Base-by-base conservation (phyloP, 2,797 vertebrate genomes). In the Botia almorhae region DNA sequence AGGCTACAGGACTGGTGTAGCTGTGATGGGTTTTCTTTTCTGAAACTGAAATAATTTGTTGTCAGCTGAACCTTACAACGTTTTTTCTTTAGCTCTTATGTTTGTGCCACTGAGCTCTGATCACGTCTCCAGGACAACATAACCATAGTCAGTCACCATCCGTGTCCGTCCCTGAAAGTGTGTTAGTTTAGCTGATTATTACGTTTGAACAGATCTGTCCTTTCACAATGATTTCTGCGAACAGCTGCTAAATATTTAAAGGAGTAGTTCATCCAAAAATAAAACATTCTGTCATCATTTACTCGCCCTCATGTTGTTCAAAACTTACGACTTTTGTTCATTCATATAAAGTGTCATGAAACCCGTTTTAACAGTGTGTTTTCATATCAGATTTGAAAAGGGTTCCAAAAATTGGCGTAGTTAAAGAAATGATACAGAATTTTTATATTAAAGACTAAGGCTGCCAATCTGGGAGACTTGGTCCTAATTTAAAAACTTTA, bases 41-140 rank as follows among this genome's bases (percentile, higher is more conserved):
- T 46, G 0, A 26, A 56, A 46, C 51, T 4, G 1, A 29, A 2
- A 61, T 29, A 0, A 14, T 63, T 36, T 64, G 16, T 23, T 64
- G 26, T 13, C 60, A 61, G 13, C 23, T 6, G 13, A 12, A 48
- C 14, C 19, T 17, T 39, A 69, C 58, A 68, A 74, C 74, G 61
- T 73, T 56, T 64, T 21, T 51, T 2, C 19, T 33, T 50, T 63
- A 3, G 21, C 55, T 39, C 2, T 3, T 12, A 51, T 58, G 21
- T 64, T 56, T 73, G 53, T 73, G 60, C 8, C 6, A 36, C 26
- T 13, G 29, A 76, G 55, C 48, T 4, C 16, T 39, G 2, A 13
- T 58, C 17, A 48, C 53, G 26, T 83, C 55, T 77, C 53, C 53
- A 46, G 61, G 78, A 63, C 74, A 48, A 77, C 70, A 77, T 65